Base-by-base conservation (phyloP, 2,797 vertebrate genomes). In the Eupleurogrammus muticus region DNA sequence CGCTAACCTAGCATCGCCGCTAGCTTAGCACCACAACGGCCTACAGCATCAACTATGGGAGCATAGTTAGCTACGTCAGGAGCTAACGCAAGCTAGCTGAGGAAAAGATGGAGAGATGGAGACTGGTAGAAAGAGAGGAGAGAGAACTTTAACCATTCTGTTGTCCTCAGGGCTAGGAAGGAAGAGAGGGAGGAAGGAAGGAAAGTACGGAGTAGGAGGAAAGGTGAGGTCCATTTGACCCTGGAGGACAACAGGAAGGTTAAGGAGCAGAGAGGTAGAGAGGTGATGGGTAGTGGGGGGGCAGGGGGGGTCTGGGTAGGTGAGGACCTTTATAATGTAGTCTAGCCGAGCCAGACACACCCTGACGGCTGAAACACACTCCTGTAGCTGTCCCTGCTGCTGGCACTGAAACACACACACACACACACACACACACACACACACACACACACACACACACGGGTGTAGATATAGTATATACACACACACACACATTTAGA, bases 331-430 rank as follows among this genome's bases (percentile, higher is more conserved):
- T 77, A 89, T 80, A 79, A 86, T 3, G 74, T 59, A 56, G 72
- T 75, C 65, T 81, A 89, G 80, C 80, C 63, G 67, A 77, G 80
- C 68, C 80, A 88, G 82, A 85, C 86, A 87, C 72, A 82, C 83
- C 75, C 89, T 86, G 84, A 82, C 54, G 54, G 85, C 88, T 84
- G 81, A 86, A 63, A 87, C 70, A 89, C 79, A 89, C 74, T 87
- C 69, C 55, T 83, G 84, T 70, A 81, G 81, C 71, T 87, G 76
- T 77, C 79, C 75, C 74, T 87, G 75, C 56, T 54, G 70, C 73
- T 77, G 68, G 66, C 69, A 80, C 78, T 80, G 63, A 79, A 73
- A 83, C 68, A 84, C 71, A 86, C 62, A 85, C 7, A 57, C 19
- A 75, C 32, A 77, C 2, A 58, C 17, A 69, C 3, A 70, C 4